Percentiles rank a stretch among this genome's conserved stretches.
These are phyloP conservation scores for Anguilla obscura DNA, from an alignment of 2,797 vertebrate species.

Conservation along the genomic window DNA sequence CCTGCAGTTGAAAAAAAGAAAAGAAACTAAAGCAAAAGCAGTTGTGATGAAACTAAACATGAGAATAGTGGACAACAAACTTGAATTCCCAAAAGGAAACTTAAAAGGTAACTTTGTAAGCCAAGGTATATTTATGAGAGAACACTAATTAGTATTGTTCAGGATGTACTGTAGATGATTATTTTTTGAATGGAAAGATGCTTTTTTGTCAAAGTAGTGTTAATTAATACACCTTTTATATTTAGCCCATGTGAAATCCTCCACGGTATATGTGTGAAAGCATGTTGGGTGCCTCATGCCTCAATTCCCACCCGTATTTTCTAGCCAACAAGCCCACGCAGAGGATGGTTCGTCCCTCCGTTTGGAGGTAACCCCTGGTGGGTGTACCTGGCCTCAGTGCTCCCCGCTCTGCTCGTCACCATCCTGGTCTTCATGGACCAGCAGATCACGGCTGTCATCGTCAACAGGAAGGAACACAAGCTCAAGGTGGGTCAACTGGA, in stretches of 20 bases:
- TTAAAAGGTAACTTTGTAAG: constrained; percentile 53
- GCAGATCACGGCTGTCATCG: constrained; percentile 96
- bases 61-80: constrained; percentile 13
- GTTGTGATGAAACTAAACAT: constrained; percentile 18
- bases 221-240: not conserved
- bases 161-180: not conserved
- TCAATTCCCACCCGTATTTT: not conserved
- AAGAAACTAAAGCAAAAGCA: not conserved
- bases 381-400: constrained; percentile 89
- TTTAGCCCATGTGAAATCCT: not conserved
- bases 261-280: not conserved
- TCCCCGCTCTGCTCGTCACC: constrained; percentile 93
- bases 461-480: constrained; percentile 98
- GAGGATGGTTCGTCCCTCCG: constrained; percentile 90
- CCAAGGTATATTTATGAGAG: constrained; percentile 52
- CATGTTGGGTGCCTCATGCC: not conserved
- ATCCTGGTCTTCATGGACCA: constrained; percentile 99
- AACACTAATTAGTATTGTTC: constrained; percentile 44
- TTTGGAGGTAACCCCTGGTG: constrained; percentile 98
- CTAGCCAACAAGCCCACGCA: constrained; percentile 86
- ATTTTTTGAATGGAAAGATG: not conserved
- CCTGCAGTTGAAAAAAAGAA: not conserved
- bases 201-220: not conserved
- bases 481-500: constrained; percentile 81
- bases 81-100: constrained; percentile 26